Base-by-base conservation (phyloP, 2,888 invertebrate species). In the Thecocarcelia acutangulata region DNA sequence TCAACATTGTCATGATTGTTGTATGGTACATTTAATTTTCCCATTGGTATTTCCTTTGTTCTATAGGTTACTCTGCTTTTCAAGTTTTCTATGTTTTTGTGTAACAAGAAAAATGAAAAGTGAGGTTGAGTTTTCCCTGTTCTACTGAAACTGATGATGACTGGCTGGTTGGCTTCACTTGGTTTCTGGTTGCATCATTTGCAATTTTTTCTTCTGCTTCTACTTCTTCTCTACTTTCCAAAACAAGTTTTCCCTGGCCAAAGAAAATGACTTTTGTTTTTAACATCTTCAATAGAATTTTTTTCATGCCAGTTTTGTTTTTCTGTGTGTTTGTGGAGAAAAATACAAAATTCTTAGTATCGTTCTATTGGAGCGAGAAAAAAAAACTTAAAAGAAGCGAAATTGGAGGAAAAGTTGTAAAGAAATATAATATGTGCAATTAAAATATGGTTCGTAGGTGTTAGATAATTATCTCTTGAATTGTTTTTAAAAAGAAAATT, bases 11-110 rank as follows among this genome's bases (percentile, higher is more conserved):
- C 15, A 48, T 61, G n/a, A 19, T 64, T 77, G 40, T 64, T 77
- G 40, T 50, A 72, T 70, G 61, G 72, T 81, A 58, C 44, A 58
- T 68, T 63, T 73, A 48, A 59, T 77, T 81, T 81, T 81, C 81
- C 72, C 81, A 81, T 68, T 81, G 81, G 76, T 77, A 81, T 81
- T 81, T 81, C 68, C 76, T 77, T 81, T 81, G 81, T 81, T 81
- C 81, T 77, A 68, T 81, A 77, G 81, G 81, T 81, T 81, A 81
- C 73, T 81, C 81, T 77, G 80, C 46, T 77, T 63, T 81, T 77
- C 73, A 68, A 77, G 76, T 81, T 81, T 37, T 81, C 52, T 69
- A 70, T 75, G 70, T 66, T 81, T 81, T 81, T 81, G 76, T 81
- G 74, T 74, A 69, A 80, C 63, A 21, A 79, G 63, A 64, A 79